Conservation (phyloP, 2,888 invertebrate genomes). For the Thereva unica region DNA sequence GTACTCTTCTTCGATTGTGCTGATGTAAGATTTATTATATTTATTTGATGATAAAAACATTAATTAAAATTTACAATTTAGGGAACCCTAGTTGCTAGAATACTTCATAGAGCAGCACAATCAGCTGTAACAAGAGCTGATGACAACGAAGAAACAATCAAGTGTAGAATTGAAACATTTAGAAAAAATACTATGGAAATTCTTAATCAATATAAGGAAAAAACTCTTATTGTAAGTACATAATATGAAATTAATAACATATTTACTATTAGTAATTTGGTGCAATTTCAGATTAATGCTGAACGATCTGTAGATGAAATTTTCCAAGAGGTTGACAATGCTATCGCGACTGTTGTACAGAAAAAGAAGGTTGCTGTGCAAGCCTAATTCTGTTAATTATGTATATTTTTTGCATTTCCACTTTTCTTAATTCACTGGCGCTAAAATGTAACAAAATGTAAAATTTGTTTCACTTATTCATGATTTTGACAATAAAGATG, state of each 20-base stretch:
- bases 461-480: no score
- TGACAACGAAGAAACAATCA: constrained; percentile 93
- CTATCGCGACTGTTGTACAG: constrained; percentile 62
- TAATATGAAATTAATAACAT: not conserved
- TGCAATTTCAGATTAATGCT: constrained; percentile 72
- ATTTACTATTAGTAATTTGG: not conserved
- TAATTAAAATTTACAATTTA: constrained; percentile 40
- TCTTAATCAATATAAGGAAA: constrained; percentile 76
- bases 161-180: constrained; percentile 87
- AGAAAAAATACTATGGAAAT: constrained; percentile 84
- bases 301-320: constrained; percentile 76
- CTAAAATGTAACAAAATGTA: no score
- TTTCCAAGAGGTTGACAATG: constrained; percentile 69
- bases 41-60: not conserved
- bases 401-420: no score
- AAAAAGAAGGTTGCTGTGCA: constrained; percentile 47
- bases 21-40: constrained; percentile 58
- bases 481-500: no score
- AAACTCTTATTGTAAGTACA: constrained; percentile 74
- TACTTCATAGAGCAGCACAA: constrained; percentile 76
- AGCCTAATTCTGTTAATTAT: no score
- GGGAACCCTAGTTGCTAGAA: constrained; percentile 72
- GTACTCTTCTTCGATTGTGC: constrained; percentile 85
- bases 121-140: constrained; percentile 77
- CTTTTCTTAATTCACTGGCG: no score